Base-by-base conservation (phyloP, 1,140 invertebrate species). In the Pachyrhynchus sulphureomaculatus region DNA sequence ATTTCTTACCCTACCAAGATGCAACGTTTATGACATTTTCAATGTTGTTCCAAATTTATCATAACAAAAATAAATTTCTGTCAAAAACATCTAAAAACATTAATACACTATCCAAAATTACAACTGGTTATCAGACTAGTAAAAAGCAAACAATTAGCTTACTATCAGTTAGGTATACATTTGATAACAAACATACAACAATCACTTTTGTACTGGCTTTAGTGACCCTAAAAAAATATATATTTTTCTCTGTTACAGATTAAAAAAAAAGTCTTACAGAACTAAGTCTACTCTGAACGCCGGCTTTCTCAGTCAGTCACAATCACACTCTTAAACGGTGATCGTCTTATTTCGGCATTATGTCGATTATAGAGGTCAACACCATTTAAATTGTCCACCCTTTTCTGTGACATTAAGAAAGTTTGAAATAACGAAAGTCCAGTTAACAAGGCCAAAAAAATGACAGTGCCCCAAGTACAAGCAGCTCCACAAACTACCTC, bases 401-500 rank as follows among this genome's bases (percentile, higher is more conserved):
- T 4, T 10, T 20, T 42, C 6, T 4, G 3, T 26, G 8, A 8
- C 3, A 4, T 26, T 26, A 26, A 26, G 3, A 3, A 26, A 8
- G 3, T 26, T 26, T 26, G 8, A 3, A 26, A 3, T 4, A 26
- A 26, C 8, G 8, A 5, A 29, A 26, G 20, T 41, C 18, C 15
- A 20, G 4, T 1, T 48, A 29, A 24, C 23, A 32, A 44, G 18
- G 33, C 34, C 32, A 49, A 59, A 37, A 13, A n/a, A 41, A 41
- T 53, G 26, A 61, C 61, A 44, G 24, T 58, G 15, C 49, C 49
- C 10, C 24, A 34, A 21, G 39, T 48, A 17, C 18, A 13, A 39
- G 33, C 53, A 68, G 4, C 81, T 83, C 67, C 61, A 78, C 2
- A 64, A 84, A 0, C 72, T 85, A 21, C 83, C 81, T 0, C 54